phyloP scores from a whole-genome alignment of 2,888 invertebrate species.

The Helleia helle region DNA sequence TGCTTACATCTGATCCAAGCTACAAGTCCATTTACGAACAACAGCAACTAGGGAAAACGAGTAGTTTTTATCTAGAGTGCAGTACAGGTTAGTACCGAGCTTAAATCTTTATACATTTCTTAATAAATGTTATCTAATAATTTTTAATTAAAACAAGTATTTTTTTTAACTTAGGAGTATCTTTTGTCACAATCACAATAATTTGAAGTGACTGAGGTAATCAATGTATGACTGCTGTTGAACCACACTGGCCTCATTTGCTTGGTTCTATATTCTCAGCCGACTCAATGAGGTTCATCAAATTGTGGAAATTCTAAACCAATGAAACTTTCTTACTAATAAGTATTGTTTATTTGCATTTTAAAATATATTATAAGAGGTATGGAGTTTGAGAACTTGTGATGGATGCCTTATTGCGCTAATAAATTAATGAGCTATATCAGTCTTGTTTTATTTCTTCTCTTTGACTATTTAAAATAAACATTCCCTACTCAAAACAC shows the following conservation, averaged over 20 bases:
- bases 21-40: not conserved
- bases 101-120: constrained; percentile 3
- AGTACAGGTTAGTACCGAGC: not conserved
- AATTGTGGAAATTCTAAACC: not conserved
- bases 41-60: not conserved
- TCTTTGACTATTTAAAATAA: too few species aligned
- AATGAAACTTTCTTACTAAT: constrained; percentile 1
- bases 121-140: constrained; percentile 4
- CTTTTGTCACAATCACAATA: not conserved
- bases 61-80: not conserved
- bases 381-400: constrained; percentile 15
- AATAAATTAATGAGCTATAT: constrained; percentile 55
- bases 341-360: constrained; percentile 8
- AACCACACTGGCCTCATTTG: not conserved
- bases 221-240: not conserved
- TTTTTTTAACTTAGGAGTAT: not conserved
- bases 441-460: constrained; percentile 20
- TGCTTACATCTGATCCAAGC: not conserved
- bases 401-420: constrained; percentile 57
- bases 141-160: not conserved
- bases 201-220: too few species aligned
- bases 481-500: too few species aligned
- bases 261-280: not conserved
- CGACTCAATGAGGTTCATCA: not conserved
- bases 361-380: not conserved